Evolutionary conservation across 2,797 vertebrate species (phyloP).

Genomic region (Telmatherina bonti): DNA sequence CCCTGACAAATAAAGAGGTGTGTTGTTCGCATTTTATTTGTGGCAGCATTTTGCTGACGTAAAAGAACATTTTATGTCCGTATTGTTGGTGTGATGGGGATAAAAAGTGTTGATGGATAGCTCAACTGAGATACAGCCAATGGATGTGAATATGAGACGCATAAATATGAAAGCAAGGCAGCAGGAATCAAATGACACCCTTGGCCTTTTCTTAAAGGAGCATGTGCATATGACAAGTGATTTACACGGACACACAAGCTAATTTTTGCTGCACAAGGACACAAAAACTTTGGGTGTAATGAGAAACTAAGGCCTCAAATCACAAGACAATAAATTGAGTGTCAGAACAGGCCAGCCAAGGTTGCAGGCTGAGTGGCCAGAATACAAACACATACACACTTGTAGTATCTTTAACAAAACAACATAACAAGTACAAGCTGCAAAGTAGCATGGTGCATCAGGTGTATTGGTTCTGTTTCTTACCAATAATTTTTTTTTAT

Average conservation of each 20-base stretch:
- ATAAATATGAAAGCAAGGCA: slow-evolving; percentile 96
- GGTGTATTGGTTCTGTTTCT: background rate
- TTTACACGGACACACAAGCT: slow-evolving; percentile 92
- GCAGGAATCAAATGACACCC: slow-evolving; percentile 89
- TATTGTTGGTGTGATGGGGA: slow-evolving; percentile 92
- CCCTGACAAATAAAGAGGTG: slow-evolving; percentile 93
- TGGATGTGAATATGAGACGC: slow-evolving; percentile 97
- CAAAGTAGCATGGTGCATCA: slow-evolving; percentile 14
- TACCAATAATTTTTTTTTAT: background rate
- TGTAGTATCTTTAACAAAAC: slow-evolving; percentile 35
- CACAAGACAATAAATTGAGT: slow-evolving; percentile 80
- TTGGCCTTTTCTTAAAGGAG: slow-evolving; percentile 97
- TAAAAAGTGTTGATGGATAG: slow-evolving; percentile 98
- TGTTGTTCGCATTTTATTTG: slow-evolving; percentile 94
- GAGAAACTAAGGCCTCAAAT: slow-evolving; percentile 85
- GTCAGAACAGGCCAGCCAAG: slow-evolving; percentile 81
- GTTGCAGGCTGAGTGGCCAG: slow-evolving; percentile 75
- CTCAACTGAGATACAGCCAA: slow-evolving; percentile 92
- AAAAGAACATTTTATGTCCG: slow-evolving; percentile 95
- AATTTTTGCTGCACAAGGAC: slow-evolving; percentile 90
- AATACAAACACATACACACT: slow-evolving; percentile 71
- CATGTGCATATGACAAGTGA: slow-evolving; percentile 90
- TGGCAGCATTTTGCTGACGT: slow-evolving; percentile 91
- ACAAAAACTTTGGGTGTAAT: slow-evolving; percentile 85
- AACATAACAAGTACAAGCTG: slow-evolving; percentile 43